Evolutionary conservation across 2,888 invertebrate genomes (phyloP).

Genomic region (Adelphocoris suturalis): DNA sequence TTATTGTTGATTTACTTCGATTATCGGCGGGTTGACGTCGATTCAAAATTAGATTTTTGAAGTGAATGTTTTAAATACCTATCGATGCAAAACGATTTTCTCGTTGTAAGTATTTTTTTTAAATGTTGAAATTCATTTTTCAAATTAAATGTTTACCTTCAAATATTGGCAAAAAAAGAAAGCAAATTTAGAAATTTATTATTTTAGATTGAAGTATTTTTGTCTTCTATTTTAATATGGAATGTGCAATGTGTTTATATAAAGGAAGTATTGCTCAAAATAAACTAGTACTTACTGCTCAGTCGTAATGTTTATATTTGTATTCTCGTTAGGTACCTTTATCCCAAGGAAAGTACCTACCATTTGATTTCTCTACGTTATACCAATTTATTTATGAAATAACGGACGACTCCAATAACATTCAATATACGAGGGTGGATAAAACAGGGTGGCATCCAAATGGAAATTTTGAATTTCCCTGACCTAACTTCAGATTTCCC

Average conservation of each 20-base stretch:
- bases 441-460: no score
- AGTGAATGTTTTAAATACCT: constrained; percentile 70
- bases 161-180: constrained; percentile 14
- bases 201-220: constrained; percentile 62
- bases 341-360: no score
- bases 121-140: constrained; percentile 14
- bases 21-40: constrained; percentile 12
- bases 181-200: constrained; percentile 63
- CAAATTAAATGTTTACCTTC: constrained; percentile 10
- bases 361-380: no score
- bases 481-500: no score
- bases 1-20: neutral
- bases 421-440: no score
- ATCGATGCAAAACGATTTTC: constrained; percentile 66
- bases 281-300: constrained; percentile 74
- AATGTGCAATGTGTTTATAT: constrained; percentile 74
- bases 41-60: constrained; percentile 14
- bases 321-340: no score
- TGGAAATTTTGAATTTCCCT: no score
- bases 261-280: constrained; percentile 74
- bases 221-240: constrained; percentile 64
- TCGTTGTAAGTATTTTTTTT: constrained; percentile 46
- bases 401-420: no score
- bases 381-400: no score
- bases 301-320: neutral